A percentile compares a stretch with the other conserved stretches of the same genome.
phyloP scores from a whole-genome alignment of 2,797 vertebrate genomes.

The Notolepis coatsorum region DNA sequence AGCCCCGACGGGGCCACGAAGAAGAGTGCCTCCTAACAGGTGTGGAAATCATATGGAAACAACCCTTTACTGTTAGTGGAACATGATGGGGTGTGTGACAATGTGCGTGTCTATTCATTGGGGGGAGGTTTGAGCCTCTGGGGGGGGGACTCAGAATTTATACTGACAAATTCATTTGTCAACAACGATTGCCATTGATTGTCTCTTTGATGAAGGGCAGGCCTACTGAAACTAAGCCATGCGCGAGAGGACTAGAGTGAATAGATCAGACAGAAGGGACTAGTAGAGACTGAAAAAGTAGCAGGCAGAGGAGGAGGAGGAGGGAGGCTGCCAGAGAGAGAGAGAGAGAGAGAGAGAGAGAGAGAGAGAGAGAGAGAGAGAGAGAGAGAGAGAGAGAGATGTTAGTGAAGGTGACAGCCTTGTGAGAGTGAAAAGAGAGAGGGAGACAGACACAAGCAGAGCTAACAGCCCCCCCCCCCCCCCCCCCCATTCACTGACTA shows the following conservation, averaged over 20 bases:
- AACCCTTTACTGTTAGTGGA: background rate
- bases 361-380: background rate
- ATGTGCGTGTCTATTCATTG: conserved; percentile 34
- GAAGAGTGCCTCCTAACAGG: background rate
- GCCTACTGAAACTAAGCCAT: conserved; percentile 41
- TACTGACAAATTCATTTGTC: conserved; percentile 65
- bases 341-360: background rate
- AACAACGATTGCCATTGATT: conserved; percentile 53
- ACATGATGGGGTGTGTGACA: conserved; percentile 4
- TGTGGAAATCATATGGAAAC: background rate
- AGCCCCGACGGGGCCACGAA: too few relatives aligned
- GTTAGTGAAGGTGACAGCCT: conserved; percentile 54
- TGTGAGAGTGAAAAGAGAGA: conserved; percentile 13
- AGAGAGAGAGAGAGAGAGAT: conserved; percentile 45
- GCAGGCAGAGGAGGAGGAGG: background rate
- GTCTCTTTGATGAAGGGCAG: conserved; percentile 44
- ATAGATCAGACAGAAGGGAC: too few relatives aligned
- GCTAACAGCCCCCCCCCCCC: conserved; percentile 62
- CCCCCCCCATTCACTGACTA: too few relatives aligned
- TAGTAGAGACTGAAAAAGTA: too few relatives aligned
- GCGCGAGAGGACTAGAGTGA: too few relatives aligned
- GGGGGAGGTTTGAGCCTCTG: conserved; percentile 18
- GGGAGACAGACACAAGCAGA: conserved; percentile 38
- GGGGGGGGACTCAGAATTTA: conserved; percentile 49
- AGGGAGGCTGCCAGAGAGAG: background rate